phyloP scores from a whole-genome alignment of 2,888 invertebrate genomes.

The Catocala fraxini region DNA sequence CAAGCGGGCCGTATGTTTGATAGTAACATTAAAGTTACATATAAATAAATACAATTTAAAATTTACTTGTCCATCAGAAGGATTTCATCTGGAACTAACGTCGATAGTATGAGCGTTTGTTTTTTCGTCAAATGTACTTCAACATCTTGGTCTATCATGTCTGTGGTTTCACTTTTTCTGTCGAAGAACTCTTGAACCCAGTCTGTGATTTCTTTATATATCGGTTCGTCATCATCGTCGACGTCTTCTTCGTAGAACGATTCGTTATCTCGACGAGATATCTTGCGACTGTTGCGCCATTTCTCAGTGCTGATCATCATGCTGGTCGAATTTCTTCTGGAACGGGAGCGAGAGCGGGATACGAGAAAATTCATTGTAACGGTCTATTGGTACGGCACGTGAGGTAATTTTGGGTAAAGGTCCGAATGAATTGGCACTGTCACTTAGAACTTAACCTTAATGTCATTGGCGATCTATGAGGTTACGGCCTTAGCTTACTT shows the following conservation, averaged over 20 bases:
- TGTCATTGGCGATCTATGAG: slow-evolving; percentile 61
- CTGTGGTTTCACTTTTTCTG: slow-evolving; percentile 64
- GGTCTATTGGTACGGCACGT: slow-evolving; percentile 28
- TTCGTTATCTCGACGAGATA: slow-evolving; percentile 56
- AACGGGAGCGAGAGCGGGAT: slow-evolving; percentile 62
- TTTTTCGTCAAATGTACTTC: slow-evolving; percentile 79
- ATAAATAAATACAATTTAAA: slow-evolving; percentile 6
- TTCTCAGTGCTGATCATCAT: slow-evolving; percentile 66
- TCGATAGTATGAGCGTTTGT: slow-evolving; percentile 83
- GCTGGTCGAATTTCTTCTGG: slow-evolving; percentile 66
- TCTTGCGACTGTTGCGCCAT: slow-evolving; percentile 68
- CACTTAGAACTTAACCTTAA: slow-evolving; percentile 60
- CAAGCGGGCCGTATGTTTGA: too few species aligned
- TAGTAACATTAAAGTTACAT: not conserved
- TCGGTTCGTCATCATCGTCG: slow-evolving; percentile 69
- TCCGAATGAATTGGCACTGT: slow-evolving; percentile 33
- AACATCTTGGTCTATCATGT: slow-evolving; percentile 74
- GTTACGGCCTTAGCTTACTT: slow-evolving; percentile 42
- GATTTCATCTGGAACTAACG: slow-evolving; percentile 87
- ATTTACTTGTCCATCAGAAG: slow-evolving; percentile 76
- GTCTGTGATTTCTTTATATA: slow-evolving; percentile 65
- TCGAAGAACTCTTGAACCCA: slow-evolving; percentile 77
- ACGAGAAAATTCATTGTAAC: slow-evolving; percentile 75
- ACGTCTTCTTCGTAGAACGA: slow-evolving; percentile 58
- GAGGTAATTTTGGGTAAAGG: slow-evolving; percentile 61